Evolutionary conservation across 2,888 invertebrate species (phyloP), one percentile per base, ranked within the genome.

Genomic region (Scotopteryx bipunctaria): DNA sequence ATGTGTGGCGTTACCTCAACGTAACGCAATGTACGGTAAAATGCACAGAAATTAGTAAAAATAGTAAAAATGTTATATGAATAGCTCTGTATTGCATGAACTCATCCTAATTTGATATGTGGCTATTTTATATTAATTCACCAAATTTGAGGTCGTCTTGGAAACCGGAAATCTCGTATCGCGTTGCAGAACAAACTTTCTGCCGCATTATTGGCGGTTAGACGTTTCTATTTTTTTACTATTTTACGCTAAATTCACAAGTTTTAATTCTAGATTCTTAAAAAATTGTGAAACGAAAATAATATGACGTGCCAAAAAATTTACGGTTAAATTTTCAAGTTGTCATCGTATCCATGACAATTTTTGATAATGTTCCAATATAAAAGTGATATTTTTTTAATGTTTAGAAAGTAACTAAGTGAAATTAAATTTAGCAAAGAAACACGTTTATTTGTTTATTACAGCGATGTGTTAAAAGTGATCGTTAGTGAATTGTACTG

Each of bases 121-220:
- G 79, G 82, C 79, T 83, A 86, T 85, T 83, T 84, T 78, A 57
- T 62, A 63, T 82, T 76, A 76, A 77, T 78, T 76, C 67, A 71
- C 57, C 50, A 54, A 58, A 64, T 67, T 83, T 73, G 83, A 72
- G 86, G 86, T 83, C 86, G 69, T 36, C 48, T 54, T 43, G 49
- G 58, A 76, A 88, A 86, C 88, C 86, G 87, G 87, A 78, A 80
- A 79, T 72, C 66, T 66, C 43, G 58, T 41, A 50, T 51, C 48
- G 64, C 63, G 59, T 50, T 55, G 41, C 66, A 72, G 61, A 71
- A 57, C 57, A 59, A 73, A 79, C 84, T 86, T 85, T 87, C 84
- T 71, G 77, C 67, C 61, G 64, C 59, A 57, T 51, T 55, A 55
- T 45, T 47, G 43, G 50, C 45, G 54, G 43, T 36, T 36, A 55